Percentiles rank a stretch among this genome's conserved stretches.
Conservation (phyloP, 2,888 invertebrate genomes). For the Willowsia nigromaculata region DNA sequence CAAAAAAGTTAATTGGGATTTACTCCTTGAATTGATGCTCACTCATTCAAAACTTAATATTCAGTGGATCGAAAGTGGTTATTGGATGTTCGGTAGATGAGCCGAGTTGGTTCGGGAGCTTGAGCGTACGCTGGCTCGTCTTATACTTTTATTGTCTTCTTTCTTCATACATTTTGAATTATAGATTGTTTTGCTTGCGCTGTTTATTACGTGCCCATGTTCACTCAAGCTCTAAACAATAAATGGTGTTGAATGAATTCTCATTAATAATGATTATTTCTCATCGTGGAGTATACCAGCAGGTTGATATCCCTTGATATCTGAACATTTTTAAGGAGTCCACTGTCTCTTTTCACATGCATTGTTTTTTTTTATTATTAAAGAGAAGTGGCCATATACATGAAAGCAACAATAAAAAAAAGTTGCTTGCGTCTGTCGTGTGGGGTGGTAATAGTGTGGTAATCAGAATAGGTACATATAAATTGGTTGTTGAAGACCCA, state of each 20-base stretch:
- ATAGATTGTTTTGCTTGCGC: conserved; percentile 45
- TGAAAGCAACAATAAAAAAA: conserved; percentile 5
- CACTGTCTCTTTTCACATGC: neutral
- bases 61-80: conserved; percentile 48
- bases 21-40: conserved; percentile 74
- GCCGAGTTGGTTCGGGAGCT: neutral
- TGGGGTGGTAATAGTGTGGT: conserved; percentile 56
- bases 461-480: conserved; percentile 19
- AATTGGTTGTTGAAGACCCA: conserved; percentile 39
- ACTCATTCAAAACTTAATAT: conserved; percentile 74
- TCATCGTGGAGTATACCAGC: conserved; percentile 12
- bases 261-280: conserved; percentile 60
- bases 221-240: conserved; percentile 22
- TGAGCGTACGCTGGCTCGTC: neutral
- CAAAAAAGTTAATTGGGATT: conserved; percentile 78
- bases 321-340: neutral
- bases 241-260: conserved; percentile 47
- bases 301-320: conserved; percentile 3
- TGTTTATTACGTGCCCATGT: conserved; percentile 19
- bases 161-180: neutral
- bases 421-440: conserved; percentile 59
- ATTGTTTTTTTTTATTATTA: neutral
- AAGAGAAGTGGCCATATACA: conserved; percentile 7
- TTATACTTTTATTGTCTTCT: neutral
- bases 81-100: neutral